phyloP scores from a whole-genome alignment of 2,113 vertebrate genomes.

The Malurus cyaneus region DNA sequence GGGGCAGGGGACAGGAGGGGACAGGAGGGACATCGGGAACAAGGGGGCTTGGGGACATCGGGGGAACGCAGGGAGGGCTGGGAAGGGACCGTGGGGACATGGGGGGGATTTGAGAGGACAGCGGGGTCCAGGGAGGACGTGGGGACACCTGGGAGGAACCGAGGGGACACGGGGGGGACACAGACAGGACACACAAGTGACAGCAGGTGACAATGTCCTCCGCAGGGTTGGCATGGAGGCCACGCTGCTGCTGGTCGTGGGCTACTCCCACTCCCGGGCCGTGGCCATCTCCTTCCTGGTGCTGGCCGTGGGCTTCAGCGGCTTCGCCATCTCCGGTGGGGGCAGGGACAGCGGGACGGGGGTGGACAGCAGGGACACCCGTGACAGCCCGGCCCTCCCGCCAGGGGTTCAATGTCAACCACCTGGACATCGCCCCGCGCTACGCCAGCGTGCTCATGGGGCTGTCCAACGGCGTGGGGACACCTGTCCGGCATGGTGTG shows the following conservation, averaged over 20 bases:
- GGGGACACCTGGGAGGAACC: not conserved
- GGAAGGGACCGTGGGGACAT: not conserved
- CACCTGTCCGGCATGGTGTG: not conserved
- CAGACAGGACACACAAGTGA: not conserved
- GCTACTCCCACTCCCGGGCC: not conserved
- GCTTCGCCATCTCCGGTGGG: not conserved
- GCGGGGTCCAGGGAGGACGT: too few species aligned
- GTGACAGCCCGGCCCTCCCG: rapidly evolving
- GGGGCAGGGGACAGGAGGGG: too few species aligned
- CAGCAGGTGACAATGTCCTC: not conserved
- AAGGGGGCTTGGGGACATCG: not conserved
- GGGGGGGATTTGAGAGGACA: not conserved
- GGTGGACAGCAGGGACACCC: not conserved
- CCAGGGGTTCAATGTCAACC: not conserved
- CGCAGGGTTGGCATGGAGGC: not conserved
- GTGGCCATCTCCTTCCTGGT: not conserved
- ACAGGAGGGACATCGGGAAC: too few species aligned
- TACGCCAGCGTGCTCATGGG: not conserved
- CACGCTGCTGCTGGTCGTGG: not conserved
- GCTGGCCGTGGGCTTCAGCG: not conserved
- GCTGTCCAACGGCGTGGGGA: not conserved
- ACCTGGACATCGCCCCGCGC: not conserved
- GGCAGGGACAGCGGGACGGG: not conserved
- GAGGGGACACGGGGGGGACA: not conserved
- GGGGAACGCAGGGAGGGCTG: not conserved